phyloP scores from a whole-genome alignment of 2,888 invertebrate species.

The Ceratothoa steindachneri region DNA sequence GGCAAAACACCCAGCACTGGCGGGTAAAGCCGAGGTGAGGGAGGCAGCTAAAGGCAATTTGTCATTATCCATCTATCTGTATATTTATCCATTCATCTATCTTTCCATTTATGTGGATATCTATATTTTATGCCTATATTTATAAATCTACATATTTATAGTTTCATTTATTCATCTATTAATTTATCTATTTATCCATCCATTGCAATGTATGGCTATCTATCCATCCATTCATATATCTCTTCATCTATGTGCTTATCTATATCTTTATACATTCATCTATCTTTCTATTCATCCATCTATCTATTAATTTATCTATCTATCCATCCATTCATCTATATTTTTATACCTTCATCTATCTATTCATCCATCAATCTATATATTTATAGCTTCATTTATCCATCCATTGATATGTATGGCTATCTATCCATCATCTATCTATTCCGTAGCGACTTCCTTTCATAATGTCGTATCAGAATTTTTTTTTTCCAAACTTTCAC shows the following conservation, averaged over 20 bases:
- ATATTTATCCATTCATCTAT: slow-evolving; percentile 16
- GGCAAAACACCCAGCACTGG: too few species aligned
- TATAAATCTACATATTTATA: background rate
- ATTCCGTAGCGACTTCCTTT: too few species aligned
- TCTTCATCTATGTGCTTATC: background rate
- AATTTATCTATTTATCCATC: background rate
- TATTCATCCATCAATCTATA: background rate
- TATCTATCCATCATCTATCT: too few species aligned
- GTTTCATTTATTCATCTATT: background rate
- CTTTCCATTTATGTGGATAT: slow-evolving; percentile 16
- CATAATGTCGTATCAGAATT: too few species aligned
- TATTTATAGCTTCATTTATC: too few species aligned
- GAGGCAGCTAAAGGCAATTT: too few species aligned
- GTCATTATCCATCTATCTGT: too few species aligned
- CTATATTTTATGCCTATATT: background rate
- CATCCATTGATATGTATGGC: too few species aligned
- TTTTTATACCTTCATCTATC: background rate
- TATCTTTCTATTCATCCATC: background rate
- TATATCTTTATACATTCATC: background rate
- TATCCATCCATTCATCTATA: background rate
- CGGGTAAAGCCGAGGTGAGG: too few species aligned
- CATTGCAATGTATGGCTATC: background rate
- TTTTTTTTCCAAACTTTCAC: too few species aligned
- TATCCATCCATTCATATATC: background rate
- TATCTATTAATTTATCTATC: background rate